phyloP scores from a whole-genome alignment of 2,888 invertebrate species.

The Thysanoteuthis rhombus region DNA sequence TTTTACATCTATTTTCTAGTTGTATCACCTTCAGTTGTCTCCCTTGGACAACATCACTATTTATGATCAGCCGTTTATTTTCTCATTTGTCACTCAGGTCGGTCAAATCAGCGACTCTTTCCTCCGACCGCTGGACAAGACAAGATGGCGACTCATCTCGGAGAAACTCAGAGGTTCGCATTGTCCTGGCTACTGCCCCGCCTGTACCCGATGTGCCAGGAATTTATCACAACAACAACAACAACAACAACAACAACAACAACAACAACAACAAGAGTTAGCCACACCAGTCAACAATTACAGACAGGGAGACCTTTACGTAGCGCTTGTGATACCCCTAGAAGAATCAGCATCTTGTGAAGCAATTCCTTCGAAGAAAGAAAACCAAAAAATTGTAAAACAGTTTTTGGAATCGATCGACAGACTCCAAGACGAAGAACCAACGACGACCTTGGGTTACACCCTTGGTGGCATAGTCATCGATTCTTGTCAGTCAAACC shows the following conservation, averaged over 20 bases:
- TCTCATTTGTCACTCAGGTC: slow-evolving; percentile 24
- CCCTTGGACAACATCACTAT: slow-evolving; percentile 24
- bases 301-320: not conserved
- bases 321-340: slow-evolving; percentile 20
- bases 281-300: not conserved
- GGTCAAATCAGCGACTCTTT: slow-evolving; percentile 13
- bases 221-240: not conserved
- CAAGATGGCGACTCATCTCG: slow-evolving; percentile 24
- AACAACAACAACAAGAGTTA: not conserved
- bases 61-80: slow-evolving; percentile 29
- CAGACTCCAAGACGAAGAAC: not conserved
- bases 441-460: slow-evolving; percentile 41
- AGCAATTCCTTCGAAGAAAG: not conserved
- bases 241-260: not conserved
- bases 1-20: too few relatives aligned
- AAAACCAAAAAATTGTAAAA: not conserved
- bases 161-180: not conserved
- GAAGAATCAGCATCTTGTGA: not conserved
- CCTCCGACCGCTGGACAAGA: slow-evolving; percentile 25
- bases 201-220: not conserved
- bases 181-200: not conserved
- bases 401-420: not conserved
- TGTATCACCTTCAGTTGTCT: not conserved
- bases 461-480: slow-evolving; percentile 47
- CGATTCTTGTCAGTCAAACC: slow-evolving; percentile 50